A percentile compares a stretch with the other conserved stretches of the same genome.
Evolutionary conservation across 2,888 invertebrate genomes (phyloP).

Genomic region (Stegana nigrithorax): DNA sequence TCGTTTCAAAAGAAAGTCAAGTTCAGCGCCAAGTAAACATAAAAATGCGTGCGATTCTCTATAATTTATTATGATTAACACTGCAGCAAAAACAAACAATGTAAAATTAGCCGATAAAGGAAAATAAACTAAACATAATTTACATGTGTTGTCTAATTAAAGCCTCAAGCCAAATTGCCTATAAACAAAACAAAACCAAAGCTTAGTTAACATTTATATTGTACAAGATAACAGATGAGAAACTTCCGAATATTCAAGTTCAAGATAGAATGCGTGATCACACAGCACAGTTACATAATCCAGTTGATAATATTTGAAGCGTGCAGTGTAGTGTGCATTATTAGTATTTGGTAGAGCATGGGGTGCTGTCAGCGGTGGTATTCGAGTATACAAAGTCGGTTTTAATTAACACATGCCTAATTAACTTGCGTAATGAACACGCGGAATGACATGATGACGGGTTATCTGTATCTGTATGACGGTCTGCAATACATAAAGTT

Average conservation of each 20-base stretch:
- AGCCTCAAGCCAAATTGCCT: too few species aligned
- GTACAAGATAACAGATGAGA: background rate
- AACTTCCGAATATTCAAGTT: conserved; percentile 7
- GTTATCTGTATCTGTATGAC: too few species aligned
- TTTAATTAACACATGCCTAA: background rate
- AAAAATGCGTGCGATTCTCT: too few species aligned
- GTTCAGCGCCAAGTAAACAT: too few species aligned
- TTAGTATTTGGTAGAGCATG: background rate
- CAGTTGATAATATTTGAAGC: background rate
- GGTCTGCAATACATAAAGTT: too few species aligned
- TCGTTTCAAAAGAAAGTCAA: too few species aligned
- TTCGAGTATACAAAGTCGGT: too few species aligned
- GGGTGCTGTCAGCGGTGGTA: too few species aligned
- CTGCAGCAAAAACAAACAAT: too few species aligned
- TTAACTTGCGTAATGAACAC: background rate
- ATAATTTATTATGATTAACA: too few species aligned
- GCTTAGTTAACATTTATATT: background rate
- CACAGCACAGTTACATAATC: background rate
- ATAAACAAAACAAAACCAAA: background rate
- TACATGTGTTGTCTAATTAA: background rate
- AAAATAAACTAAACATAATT: background rate
- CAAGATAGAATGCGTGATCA: background rate
- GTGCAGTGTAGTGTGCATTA: background rate
- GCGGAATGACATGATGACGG: too few species aligned
- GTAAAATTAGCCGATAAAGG: too few species aligned